Conservation (phyloP, 2,113 vertebrate genomes). For the Oryzias melastigma region DNA sequence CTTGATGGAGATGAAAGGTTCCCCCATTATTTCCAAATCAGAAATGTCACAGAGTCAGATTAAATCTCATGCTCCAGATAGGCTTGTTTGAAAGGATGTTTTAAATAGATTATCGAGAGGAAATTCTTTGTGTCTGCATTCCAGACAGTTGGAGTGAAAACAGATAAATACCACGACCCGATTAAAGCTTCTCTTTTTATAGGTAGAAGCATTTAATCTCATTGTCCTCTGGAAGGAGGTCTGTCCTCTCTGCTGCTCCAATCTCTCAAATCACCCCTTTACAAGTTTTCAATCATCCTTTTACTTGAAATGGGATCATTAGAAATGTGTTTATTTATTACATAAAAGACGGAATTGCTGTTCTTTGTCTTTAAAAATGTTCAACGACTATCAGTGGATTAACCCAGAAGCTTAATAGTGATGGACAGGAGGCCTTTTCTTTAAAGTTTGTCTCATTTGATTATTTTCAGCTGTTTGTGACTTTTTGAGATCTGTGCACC, state of each 20-base stretch:
- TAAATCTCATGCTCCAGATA: slow-evolving; percentile 43
- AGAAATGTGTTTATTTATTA: background rate
- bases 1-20: slow-evolving; percentile 41
- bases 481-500: slow-evolving; percentile 20
- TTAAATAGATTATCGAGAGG: slow-evolving; percentile 40
- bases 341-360: slow-evolving; percentile 8
- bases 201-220: slow-evolving; percentile 12
- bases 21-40: slow-evolving; percentile 53
- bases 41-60: slow-evolving; percentile 44
- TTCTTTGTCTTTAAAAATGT: slow-evolving; percentile 7
- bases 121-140: slow-evolving; percentile 20
- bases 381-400: background rate
- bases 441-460: slow-evolving; percentile 8
- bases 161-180: slow-evolving; percentile 5
- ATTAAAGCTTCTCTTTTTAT: slow-evolving; percentile 12
- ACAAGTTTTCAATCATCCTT: background rate
- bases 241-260: slow-evolving; percentile 7
- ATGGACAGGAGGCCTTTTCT: background rate
- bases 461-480: background rate
- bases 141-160: slow-evolving; percentile 4
- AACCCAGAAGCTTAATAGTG: too few relatives aligned
- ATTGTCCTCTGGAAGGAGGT: slow-evolving; percentile 3
- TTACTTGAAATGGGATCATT: slow-evolving; percentile 25
- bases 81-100: slow-evolving; percentile 30
- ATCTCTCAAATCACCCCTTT: slow-evolving; percentile 4